Evolutionary conservation across 1,140 invertebrate species (phyloP), one percentile per base, ranked within the genome.

Genomic region (Plutomurus gul): DNA sequence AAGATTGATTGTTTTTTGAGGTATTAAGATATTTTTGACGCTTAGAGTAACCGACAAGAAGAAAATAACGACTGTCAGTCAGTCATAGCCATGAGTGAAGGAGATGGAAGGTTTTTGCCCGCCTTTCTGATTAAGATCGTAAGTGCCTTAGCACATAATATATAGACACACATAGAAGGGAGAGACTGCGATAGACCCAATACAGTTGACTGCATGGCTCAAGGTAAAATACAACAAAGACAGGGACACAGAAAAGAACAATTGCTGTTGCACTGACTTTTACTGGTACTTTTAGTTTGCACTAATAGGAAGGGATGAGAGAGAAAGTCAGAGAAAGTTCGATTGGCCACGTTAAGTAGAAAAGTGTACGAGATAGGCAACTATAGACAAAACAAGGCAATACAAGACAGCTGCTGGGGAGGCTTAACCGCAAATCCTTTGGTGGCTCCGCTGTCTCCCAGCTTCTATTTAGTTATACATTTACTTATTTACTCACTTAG

Each of bases 21-120:
- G 56, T 65, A 65, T 65, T 65, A 65, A 65, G 56, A 65, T 65
- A 65, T 65, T 65, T 65, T 65, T 65, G 56, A 65, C 56, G 56
- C 56, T 30, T 65, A 16, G 13, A 65, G 56, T 65, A 27, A 65
- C 56, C 20, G 47, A 65, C 56, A 65, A 33, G 56, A 65, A n/a
- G 56, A 65, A 65, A 65, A 65, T 65, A 65, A 65, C 56, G 56
- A 30, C 56, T 65, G 56, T 65, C 56, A 65, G 56, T 65, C 56
- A 65, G 27, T 65, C 56, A 25, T n/a, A n/a, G 36, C 27, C 27
- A n/a, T 4, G 30, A 65, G 16, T 65, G 56, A 65, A 65, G 18
- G 30, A 65, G 56, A 65, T 65, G 25, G 56, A 65, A 65, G 27
- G 39, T 4, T 36, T 65, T 65, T 20, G 3, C 27, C 16, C 13